Evolutionary conservation across 2,113 vertebrate genomes (phyloP), one percentile per base, ranked within the genome.

Genomic region (Beaufortia kweichowensis): DNA sequence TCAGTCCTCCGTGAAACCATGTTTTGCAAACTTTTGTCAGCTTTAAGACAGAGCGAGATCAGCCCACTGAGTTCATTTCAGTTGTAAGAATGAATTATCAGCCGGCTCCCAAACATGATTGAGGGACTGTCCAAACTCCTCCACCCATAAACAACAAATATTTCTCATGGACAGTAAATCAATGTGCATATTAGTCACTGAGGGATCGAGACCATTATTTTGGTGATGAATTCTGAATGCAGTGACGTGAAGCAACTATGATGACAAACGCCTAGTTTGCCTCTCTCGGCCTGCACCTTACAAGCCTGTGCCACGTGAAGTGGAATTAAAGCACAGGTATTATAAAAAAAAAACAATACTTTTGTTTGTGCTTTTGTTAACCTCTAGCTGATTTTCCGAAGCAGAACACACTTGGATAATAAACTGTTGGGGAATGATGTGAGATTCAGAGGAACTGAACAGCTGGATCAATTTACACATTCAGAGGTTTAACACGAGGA

Each of bases 81-180:
- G 56, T 21, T 43, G 1, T 10, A 31, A 48, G 26, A 61, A 31
- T 74, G 39, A 74, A 43, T 74, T 48, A 46, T 39, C 57, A 61
- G 57, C 39, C 39, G 12, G 39, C 19, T 46, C 56, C 70, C 48
- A 29, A 61, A 60, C 26, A 46, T 84, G 78, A 81, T 76, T 66
- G 80, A 48, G 61, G 59, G 79, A 76, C 79, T 78, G 70, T 65
- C 59, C 61, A 75, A 76, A 69, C 65, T 68, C 46, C 35, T 41
- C 26, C 63, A 63, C 75, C 84, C 64, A 80, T 81, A 83, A 88
- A 85, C 83, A 85, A 68, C 53, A 78, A 74, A 86, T 88, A 81
- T 87, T 78, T 90, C 87, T 84, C 75, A 21, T 21, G 33, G 88
- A 88, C 87, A 90, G 83, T 84, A 83, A 86, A 85, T 87, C 87